Percentiles rank a stretch among this genome's conserved stretches.
Conservation (phyloP, 2,113 vertebrate genomes). For the Dipodomys spectabilis region DNA sequence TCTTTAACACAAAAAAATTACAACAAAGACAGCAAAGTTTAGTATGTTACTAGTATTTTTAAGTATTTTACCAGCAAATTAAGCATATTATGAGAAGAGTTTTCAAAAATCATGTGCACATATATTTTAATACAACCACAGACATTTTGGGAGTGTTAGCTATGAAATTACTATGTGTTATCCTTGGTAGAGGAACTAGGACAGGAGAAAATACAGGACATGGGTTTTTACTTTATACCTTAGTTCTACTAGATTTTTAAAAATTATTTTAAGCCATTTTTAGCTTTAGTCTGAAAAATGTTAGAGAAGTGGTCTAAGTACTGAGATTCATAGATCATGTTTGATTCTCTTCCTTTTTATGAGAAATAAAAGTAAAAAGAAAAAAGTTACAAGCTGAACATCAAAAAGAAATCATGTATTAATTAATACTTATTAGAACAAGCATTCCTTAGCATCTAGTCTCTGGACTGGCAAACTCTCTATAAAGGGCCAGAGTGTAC, state of each 20-base stretch:
- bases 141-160: neutral
- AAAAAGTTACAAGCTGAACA: constrained; percentile 24
- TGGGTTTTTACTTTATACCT: neutral
- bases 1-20: neutral
- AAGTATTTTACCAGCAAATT: neutral
- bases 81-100: neutral
- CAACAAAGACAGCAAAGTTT: neutral
- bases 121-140: neutral
- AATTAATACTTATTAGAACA: neutral
- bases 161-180: constrained; percentile 6
- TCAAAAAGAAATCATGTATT: constrained; percentile 11
- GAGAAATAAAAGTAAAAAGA: neutral
- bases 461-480: neutral
- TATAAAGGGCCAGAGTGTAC: constrained; percentile 5
- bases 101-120: neutral
- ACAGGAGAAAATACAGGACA: neutral
- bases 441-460: constrained; percentile 1
- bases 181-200: neutral
- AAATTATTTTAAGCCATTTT: neutral
- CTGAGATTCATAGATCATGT: neutral
- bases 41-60: no score
- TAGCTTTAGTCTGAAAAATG: constrained; percentile 19
- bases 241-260: neutral
- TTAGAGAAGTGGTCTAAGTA: neutral
- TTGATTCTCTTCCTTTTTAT: neutral